Conservation (phyloP, 1,140 invertebrate genomes). For the Paralvinella palmiformis region DNA sequence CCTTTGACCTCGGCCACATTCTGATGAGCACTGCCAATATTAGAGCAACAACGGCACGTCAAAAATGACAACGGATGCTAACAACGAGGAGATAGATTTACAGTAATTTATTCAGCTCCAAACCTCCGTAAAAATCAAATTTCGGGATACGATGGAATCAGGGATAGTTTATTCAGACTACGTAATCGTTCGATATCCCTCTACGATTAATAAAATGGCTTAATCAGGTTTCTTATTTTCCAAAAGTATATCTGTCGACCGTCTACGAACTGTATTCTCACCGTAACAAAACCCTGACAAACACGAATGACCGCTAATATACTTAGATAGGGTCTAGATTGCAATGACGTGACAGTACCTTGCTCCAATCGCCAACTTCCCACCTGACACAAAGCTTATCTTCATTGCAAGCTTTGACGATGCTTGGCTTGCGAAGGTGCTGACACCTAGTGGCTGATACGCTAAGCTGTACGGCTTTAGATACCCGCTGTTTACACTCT, state of each 20-base stretch:
- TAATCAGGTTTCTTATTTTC: too few species aligned
- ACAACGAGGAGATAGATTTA: too few species aligned
- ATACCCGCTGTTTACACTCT: constrained; percentile 41
- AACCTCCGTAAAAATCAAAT: too few species aligned
- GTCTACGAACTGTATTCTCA: too few species aligned
- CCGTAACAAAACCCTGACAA: background rate
- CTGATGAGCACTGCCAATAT: constrained; percentile 57
- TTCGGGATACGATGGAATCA: too few species aligned
- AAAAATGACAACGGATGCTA: too few species aligned
- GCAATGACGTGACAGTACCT: constrained; percentile 46
- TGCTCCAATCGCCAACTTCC: constrained; percentile 64
- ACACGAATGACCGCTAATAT: constrained; percentile 7
- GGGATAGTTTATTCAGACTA: too few species aligned
- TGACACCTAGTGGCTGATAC: constrained; percentile 48
- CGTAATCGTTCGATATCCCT: too few species aligned
- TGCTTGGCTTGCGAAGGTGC: constrained; percentile 54
- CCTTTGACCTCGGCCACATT: constrained; percentile 60
- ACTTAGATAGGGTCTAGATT: background rate
- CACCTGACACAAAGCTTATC: constrained; percentile 62
- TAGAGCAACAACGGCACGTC: too few species aligned
- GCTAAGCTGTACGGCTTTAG: constrained; percentile 23
- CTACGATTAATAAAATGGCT: too few species aligned
- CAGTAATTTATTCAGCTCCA: too few species aligned
- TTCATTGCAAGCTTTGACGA: constrained; percentile 58
- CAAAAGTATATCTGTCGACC: too few species aligned